Conservation (phyloP, 2,888 invertebrate genomes). For the Apodemia hepburni region DNA sequence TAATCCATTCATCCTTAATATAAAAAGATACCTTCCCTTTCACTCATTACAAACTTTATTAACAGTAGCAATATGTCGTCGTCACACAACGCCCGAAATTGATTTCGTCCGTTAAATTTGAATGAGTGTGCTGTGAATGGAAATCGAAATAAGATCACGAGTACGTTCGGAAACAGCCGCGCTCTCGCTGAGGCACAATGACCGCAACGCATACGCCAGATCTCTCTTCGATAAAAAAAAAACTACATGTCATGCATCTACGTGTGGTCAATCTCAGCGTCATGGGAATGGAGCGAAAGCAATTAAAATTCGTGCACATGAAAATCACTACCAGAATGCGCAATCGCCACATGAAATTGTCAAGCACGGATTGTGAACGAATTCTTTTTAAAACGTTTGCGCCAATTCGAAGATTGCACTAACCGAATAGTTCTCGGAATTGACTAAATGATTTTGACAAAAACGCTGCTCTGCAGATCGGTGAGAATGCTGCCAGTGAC, state of each 20-base stretch:
- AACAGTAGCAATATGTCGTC: slow-evolving; percentile 62
- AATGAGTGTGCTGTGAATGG: slow-evolving; percentile 67
- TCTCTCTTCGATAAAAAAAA: slow-evolving; percentile 71
- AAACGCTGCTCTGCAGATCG: slow-evolving; percentile 41
- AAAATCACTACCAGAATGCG: slow-evolving; percentile 47
- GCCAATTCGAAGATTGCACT: slow-evolving; percentile 15
- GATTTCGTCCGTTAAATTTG: slow-evolving; percentile 73
- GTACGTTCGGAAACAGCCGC: slow-evolving; percentile 46
- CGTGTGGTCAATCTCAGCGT: slow-evolving; percentile 75
- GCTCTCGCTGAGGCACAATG: slow-evolving; percentile 60
- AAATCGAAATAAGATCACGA: slow-evolving; percentile 69
- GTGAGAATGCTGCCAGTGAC: slow-evolving; percentile 31
- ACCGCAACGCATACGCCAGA: slow-evolving; percentile 65
- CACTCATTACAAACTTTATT: slow-evolving; percentile 35
- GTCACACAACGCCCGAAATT: slow-evolving; percentile 63
- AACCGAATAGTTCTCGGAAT: slow-evolving; percentile 41
- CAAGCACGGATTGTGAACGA: slow-evolving; percentile 46
- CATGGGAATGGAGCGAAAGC: slow-evolving; percentile 78
- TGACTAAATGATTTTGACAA: slow-evolving; percentile 43
- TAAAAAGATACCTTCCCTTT: slow-evolving; percentile 48
- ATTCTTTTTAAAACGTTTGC: slow-evolving; percentile 39
- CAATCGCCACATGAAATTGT: slow-evolving; percentile 61
- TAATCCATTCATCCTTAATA: slow-evolving; percentile 64
- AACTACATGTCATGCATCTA: slow-evolving; percentile 79
- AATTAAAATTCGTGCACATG: slow-evolving; percentile 69